Evolutionary conservation across 2,888 invertebrate genomes (phyloP), one percentile per base, ranked within the genome.

Genomic region (Caenorhabditis angaria): DNA sequence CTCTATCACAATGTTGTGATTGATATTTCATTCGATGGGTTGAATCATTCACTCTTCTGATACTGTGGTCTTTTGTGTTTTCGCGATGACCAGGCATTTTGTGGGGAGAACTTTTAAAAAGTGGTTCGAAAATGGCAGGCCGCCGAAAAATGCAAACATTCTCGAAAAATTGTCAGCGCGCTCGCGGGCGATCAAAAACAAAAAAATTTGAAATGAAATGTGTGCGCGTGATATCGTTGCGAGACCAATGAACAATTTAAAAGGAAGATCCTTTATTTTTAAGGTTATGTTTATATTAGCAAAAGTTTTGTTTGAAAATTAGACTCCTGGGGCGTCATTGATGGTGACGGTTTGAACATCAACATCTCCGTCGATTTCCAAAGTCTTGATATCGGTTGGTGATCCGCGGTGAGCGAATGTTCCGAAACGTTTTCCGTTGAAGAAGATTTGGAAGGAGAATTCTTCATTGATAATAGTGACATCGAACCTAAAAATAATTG

Each of bases 401-500:
- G 79, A 68, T 51, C 85, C 83, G 35, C 86, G 82, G 69, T 87
- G 86, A 27, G 81, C 77, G 74, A 83, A 86, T 12, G 84, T 79
- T 65, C 80, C 60, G 6, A 24, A 73, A 65, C 73, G 75, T 60
- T 83, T 75, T 25, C 83, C 85, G 72, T 86, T 86, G 50, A 87
- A 67, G 80, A 85, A 85, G 73, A 87, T 76, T 64, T 86, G 85
- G 75, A 76, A 74, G 25, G 81, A 81, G 80, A 77, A 85, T 61
- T 81, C 81, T 71, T 86, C 85, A 71, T 86, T 86, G 79, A 87
- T 80, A 69, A 86, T 82, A 61, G 86, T 86, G 54, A 85, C 55
- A 70, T 86, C 86, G 76, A 87, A 64, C 10, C 41, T 41, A 41
- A 41, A 8, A 32, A 32, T 32, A 32, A 5, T 10, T 8, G 32